Evolutionary conservation across 2,113 vertebrate species (phyloP).

Genomic region (Nyctibius bracteatus): DNA sequence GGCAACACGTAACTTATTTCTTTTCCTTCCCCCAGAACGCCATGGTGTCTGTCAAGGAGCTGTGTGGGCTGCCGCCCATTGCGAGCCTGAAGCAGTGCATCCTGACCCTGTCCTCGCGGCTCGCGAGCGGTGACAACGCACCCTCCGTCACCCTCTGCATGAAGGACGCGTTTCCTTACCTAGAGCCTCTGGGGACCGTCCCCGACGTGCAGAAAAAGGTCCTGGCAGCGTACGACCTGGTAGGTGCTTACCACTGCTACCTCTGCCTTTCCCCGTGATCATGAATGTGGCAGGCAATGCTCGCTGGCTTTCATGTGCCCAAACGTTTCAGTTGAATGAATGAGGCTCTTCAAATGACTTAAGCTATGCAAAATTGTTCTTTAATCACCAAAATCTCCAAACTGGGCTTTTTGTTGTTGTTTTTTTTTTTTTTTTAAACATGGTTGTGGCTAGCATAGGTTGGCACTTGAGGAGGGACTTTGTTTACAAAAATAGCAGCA

Average conservation of each 20-base stretch:
- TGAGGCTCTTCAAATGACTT: background rate
- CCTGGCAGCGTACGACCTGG: slow-evolving; percentile 88
- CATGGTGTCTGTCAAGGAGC: slow-evolving; percentile 89
- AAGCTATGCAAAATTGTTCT: background rate
- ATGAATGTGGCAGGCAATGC: rapidly evolving
- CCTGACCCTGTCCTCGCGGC: slow-evolving; percentile 86
- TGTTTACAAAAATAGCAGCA: background rate
- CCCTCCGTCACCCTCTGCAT: slow-evolving; percentile 84
- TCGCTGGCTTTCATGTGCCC: background rate
- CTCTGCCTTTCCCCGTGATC: background rate
- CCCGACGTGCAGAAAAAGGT: slow-evolving; percentile 88
- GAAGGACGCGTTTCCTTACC: slow-evolving; percentile 86
- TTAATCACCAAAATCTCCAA: background rate
- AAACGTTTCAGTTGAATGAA: background rate
- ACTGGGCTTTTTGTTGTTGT: background rate
- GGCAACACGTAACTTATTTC: background rate
- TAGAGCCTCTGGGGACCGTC: slow-evolving; percentile 82
- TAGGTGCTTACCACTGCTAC: slow-evolving; percentile 46
- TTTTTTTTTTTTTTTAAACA: background rate
- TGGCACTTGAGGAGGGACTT: background rate
- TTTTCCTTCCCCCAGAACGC: slow-evolving; percentile 75
- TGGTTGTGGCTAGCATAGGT: background rate
- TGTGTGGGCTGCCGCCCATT: slow-evolving; percentile 94
- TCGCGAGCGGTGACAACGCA: slow-evolving; percentile 79
- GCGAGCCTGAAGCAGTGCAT: slow-evolving; percentile 97